phyloP scores from a whole-genome alignment of 1,140 invertebrate species.

The Kradibia gibbosae region DNA sequence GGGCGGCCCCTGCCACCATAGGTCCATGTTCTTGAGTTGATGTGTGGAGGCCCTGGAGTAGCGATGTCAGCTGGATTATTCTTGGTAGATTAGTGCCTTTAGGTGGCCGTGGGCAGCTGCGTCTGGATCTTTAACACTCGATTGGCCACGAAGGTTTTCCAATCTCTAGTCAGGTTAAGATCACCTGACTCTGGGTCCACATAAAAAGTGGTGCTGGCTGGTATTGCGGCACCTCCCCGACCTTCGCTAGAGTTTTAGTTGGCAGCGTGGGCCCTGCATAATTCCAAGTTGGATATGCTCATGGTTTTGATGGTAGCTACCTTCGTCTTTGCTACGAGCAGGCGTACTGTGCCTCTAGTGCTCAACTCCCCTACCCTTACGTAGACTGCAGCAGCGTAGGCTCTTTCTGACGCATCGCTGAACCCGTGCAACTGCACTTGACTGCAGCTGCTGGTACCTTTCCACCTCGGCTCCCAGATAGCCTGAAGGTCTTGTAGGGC shows the following conservation, averaged over 20 bases:
- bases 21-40: background rate
- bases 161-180: background rate
- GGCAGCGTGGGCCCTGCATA: slow-evolving; percentile 50
- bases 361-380: slow-evolving; percentile 22
- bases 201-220: slow-evolving; percentile 46
- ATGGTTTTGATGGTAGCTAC: slow-evolving; percentile 57
- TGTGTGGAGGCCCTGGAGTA: too few species aligned
- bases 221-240: slow-evolving; percentile 51
- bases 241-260: slow-evolving; percentile 21
- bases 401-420: slow-evolving; percentile 50
- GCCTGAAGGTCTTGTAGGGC: background rate
- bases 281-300: slow-evolving; percentile 58
- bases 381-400: slow-evolving; percentile 49
- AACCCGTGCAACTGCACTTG: slow-evolving; percentile 52
- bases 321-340: slow-evolving; percentile 57
- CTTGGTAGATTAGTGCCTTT: too few species aligned
- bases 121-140: too few species aligned
- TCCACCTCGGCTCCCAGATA: slow-evolving; percentile 43
- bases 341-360: slow-evolving; percentile 15
- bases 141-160: too few species aligned
- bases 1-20: background rate
- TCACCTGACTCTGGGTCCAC: too few species aligned
- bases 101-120: too few species aligned
- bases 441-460: background rate
- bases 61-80: too few species aligned